Evolutionary conservation across 2,888 invertebrate genomes (phyloP).

Genomic region (Aelia acuminata): DNA sequence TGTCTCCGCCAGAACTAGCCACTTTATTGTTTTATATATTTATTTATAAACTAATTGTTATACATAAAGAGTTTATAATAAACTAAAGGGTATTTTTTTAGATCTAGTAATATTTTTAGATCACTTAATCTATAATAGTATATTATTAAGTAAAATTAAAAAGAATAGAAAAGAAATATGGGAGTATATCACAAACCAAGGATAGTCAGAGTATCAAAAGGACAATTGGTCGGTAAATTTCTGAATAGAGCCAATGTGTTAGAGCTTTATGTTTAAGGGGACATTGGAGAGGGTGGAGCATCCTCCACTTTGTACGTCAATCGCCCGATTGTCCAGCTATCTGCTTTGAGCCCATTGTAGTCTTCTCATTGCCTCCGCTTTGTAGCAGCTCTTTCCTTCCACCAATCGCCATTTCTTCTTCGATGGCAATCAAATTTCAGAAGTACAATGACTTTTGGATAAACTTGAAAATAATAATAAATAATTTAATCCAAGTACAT

Average conservation of each 20-base stretch:
- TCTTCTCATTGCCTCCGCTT: not conserved
- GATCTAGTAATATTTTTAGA: too few relatives aligned
- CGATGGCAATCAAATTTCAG: not conserved
- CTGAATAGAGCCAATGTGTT: not conserved
- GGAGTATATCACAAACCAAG: not conserved
- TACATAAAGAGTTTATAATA: too few relatives aligned
- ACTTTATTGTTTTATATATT: not conserved
- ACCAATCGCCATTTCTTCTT: not conserved
- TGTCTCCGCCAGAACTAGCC: not conserved
- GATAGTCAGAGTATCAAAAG: not conserved
- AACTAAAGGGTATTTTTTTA: too few relatives aligned
- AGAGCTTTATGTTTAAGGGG: not conserved
- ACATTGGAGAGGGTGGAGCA: constrained; percentile 15
- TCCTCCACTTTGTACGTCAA: constrained; percentile 45
- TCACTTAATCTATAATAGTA: too few relatives aligned
- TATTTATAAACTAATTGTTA: not conserved
- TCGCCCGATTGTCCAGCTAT: constrained; percentile 6
- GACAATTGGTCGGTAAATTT: not conserved
- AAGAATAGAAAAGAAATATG: not conserved
- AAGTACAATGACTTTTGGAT: not conserved
- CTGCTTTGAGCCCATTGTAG: constrained; percentile 32
- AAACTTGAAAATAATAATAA: too few relatives aligned
- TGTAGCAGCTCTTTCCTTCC: not conserved
- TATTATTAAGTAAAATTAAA: not conserved
- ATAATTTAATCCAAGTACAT: too few relatives aligned